Evolutionary conservation across 2,113 vertebrate species (phyloP).

Genomic region (Tenrec ecaudatus): DNA sequence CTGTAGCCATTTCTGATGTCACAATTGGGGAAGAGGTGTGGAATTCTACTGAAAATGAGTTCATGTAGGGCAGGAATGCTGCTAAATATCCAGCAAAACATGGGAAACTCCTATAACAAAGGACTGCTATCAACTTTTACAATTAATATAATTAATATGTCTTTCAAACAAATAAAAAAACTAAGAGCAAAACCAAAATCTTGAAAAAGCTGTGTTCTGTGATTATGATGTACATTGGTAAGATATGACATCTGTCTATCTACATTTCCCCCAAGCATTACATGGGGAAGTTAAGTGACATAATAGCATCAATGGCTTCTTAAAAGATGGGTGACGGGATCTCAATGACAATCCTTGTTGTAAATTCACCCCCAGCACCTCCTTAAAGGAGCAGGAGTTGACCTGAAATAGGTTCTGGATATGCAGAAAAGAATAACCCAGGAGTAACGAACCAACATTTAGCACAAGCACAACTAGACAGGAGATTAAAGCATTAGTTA

Average conservation of each 20-base stretch:
- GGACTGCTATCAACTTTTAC: background rate
- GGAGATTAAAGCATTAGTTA: background rate
- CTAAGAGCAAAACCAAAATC: background rate
- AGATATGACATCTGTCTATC: too few relatives aligned
- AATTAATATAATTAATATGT: background rate
- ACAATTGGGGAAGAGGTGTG: too few relatives aligned
- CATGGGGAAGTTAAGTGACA: background rate
- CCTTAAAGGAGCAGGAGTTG: background rate
- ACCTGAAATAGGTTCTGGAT: background rate
- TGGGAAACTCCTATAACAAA: background rate
- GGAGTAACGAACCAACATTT: background rate
- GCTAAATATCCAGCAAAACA: background rate
- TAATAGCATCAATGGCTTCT: background rate
- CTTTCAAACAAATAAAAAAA: background rate
- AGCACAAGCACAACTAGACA: background rate
- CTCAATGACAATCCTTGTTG: background rate
- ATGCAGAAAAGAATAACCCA: constrained; percentile 10
- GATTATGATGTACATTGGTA: background rate
- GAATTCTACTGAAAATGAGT: background rate
- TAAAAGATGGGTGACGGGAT: background rate
- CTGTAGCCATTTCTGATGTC: fast-evolving
- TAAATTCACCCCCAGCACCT: background rate
- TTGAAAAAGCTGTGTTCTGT: background rate
- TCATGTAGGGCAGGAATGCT: background rate
- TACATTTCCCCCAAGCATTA: fast-evolving